Percentiles rank a stretch among this genome's conserved stretches.
These are phyloP conservation scores for Mastomys coucha DNA, from an alignment of 2,113 vertebrate species.

Conservation along the genomic window DNA sequence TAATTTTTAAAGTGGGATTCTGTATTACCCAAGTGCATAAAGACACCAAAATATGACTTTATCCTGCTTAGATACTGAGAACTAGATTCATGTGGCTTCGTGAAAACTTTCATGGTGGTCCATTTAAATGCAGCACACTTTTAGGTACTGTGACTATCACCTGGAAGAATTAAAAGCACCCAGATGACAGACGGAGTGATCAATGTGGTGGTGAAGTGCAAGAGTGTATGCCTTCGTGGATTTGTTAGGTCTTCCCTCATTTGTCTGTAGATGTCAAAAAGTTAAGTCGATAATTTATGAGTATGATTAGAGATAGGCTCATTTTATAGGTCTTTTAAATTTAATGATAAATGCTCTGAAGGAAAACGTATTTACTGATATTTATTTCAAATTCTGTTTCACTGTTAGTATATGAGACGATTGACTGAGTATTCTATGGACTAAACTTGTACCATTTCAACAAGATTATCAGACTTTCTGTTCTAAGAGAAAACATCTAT, in stretches of 20 bases:
- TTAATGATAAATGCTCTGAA: neutral
- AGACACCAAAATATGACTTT: neutral
- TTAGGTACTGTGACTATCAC: neutral
- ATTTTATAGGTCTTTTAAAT: conserved; percentile 9
- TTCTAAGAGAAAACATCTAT: neutral
- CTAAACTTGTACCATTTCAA: neutral
- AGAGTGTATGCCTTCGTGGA: neutral
- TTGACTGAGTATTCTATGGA: neutral
- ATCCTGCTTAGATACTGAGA: neutral
- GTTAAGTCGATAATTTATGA: neutral
- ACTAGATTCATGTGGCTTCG: neutral
- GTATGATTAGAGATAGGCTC: neutral
- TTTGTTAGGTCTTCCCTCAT: neutral
- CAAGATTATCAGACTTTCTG: neutral
- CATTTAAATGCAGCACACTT: neutral
- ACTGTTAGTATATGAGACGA: neutral
- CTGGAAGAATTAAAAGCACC: neutral
- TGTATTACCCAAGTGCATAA: neutral
- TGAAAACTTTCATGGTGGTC: neutral
- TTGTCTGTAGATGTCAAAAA: conserved; percentile 18
- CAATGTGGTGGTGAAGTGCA: no score
- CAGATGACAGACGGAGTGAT: neutral
- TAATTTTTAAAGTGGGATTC: neutral
- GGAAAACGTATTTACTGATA: conserved; percentile 23
- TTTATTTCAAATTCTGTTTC: conserved; percentile 37